Evolutionary conservation across 2,113 vertebrate genomes (phyloP).

Genomic region (Brachyhypopomus gauderio): DNA sequence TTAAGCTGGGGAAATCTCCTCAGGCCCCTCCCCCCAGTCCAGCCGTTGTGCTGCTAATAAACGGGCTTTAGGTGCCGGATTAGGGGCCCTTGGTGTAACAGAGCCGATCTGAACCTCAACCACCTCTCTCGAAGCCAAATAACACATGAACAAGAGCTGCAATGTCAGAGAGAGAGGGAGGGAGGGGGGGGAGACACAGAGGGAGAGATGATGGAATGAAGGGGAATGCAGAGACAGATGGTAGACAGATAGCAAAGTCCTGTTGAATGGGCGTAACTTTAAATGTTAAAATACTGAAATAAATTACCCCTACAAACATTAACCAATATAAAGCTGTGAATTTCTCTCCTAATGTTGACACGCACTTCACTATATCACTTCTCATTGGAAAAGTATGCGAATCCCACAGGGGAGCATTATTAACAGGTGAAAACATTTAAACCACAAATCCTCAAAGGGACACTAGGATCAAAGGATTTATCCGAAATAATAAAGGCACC

Average conservation of each 20-base stretch:
- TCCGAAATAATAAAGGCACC: neutral
- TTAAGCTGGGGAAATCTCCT: conserved; percentile 81
- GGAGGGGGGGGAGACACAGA: neutral
- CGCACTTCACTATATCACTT: no score
- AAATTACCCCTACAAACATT: no score
- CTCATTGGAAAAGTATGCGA: no score
- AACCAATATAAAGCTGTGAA: no score
- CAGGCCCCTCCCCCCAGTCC: conserved; percentile 70
- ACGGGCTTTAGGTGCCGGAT: conserved; percentile 62
- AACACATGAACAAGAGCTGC: neutral
- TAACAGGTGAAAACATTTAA: neutral
- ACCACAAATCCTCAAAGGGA: neutral
- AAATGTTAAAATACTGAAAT: neutral
- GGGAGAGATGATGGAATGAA: neutral
- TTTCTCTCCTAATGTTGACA: no score
- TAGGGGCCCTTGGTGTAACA: conserved; percentile 57
- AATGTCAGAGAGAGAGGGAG: neutral
- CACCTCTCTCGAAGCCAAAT: conserved; percentile 40
- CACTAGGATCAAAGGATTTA: neutral
- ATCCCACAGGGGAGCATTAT: no score
- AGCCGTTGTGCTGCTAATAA: conserved; percentile 68
- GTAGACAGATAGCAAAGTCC: neutral
- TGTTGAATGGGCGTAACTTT: neutral
- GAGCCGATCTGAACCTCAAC: conserved; percentile 53
- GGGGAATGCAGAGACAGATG: neutral